A percentile compares a stretch with the other conserved stretches of the same genome.
These are phyloP conservation scores for Ciconia maguari DNA, from an alignment of 2,113 vertebrate species.

Conservation along the genomic window DNA sequence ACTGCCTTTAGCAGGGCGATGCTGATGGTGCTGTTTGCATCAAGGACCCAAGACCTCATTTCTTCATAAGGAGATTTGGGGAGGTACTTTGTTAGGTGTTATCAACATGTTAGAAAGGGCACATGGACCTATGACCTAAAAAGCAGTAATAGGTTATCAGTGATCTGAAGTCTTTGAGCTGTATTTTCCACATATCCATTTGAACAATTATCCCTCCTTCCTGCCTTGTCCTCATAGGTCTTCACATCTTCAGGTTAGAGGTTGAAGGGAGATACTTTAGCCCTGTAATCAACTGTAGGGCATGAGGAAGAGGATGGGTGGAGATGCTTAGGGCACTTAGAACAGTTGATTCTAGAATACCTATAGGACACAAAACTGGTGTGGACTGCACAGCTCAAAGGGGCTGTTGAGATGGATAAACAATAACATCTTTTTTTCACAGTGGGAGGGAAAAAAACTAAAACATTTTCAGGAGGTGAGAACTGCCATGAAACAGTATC, in stretches of 20 bases:
- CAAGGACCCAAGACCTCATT: fast-evolving
- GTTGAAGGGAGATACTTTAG: neutral
- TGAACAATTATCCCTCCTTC: neutral
- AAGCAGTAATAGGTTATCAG: neutral
- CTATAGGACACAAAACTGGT: neutral
- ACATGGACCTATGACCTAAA: neutral
- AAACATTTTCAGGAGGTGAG: neutral
- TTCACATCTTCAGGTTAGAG: neutral
- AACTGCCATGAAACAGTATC: neutral
- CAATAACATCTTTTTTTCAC: neutral
- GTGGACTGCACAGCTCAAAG: neutral
- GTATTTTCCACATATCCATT: neutral
- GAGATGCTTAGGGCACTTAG: neutral
- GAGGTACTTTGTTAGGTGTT: neutral
- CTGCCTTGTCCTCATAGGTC: neutral
- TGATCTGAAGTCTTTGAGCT: neutral
- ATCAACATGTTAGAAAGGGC: neutral
- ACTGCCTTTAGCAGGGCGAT: neutral
- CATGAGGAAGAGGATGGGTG: neutral
- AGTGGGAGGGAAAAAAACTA: neutral
- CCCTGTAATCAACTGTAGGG: neutral
- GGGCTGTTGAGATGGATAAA: neutral
- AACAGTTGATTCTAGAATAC: neutral
- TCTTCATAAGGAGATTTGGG: neutral
- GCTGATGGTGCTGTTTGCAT: neutral